These are phyloP conservation scores for Pachymerium ferrugineum DNA, from an alignment of 2,888 invertebrate genomes.

Conservation along the genomic window DNA sequence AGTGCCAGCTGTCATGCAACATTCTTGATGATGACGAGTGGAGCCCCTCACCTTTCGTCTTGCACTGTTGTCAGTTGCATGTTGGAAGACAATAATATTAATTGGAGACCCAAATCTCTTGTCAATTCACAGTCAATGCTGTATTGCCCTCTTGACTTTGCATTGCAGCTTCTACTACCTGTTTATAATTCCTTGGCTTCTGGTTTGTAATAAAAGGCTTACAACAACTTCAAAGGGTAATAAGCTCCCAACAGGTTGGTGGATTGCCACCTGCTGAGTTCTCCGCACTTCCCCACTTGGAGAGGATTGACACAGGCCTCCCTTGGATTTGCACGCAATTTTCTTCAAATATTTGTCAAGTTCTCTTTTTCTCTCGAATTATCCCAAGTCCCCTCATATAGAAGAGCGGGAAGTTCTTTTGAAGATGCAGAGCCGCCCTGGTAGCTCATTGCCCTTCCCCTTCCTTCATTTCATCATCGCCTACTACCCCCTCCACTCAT, in stretches of 20 bases:
- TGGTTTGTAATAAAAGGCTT: conserved; percentile 16
- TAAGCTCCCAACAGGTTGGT: conserved; percentile 3
- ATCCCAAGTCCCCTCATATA: background rate
- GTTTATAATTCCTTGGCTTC: no score
- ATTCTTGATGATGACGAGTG: conserved; percentile 22
- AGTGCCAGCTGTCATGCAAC: conserved; percentile 25
- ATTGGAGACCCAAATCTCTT: background rate
- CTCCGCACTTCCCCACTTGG: conserved; percentile 11
- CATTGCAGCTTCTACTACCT: no score
- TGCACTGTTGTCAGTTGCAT: conserved; percentile 4
- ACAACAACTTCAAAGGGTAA: conserved; percentile 8
- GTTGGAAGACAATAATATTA: conserved; percentile 3
- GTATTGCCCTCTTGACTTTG: no score
- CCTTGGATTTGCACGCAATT: conserved; percentile 27
- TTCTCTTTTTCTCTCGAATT: conserved; percentile 20
- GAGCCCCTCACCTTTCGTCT: background rate
- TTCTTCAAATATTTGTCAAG: conserved; percentile 27
- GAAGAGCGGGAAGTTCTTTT: conserved; percentile 6
- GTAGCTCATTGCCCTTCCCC: conserved; percentile 27
- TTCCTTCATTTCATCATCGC: conserved; percentile 2
- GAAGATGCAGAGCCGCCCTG: conserved; percentile 8
- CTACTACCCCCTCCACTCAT: background rate
- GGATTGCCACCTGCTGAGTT: conserved; percentile 27
- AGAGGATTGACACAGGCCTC: conserved; percentile 25
- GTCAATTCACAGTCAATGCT: no score